A percentile compares a stretch with the other conserved stretches of the same genome.
These are phyloP conservation scores for Apocheima hispidaria DNA, from an alignment of 2,888 invertebrate genomes.

Conservation along the genomic window DNA sequence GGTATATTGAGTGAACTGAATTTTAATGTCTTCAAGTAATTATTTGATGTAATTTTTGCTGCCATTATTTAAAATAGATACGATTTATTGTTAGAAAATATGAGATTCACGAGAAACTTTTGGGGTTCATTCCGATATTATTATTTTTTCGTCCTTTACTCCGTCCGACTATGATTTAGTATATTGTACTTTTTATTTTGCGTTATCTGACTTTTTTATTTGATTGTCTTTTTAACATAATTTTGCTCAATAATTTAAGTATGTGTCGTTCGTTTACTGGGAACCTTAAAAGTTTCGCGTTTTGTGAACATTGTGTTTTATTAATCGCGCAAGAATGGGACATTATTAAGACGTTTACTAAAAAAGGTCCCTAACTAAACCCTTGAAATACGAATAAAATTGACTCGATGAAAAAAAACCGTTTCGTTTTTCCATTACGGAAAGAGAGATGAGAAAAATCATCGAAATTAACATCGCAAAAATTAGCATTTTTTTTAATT, in stretches of 20 bases:
- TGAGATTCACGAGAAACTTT: constrained; percentile 16
- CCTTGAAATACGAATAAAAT: constrained; percentile 12
- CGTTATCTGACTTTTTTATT: constrained; percentile 27
- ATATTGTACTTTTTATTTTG: constrained; percentile 32
- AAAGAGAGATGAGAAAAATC: too few species aligned
- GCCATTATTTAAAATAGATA: constrained; percentile 52
- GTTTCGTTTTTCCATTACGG: background rate
- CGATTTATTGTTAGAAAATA: constrained; percentile 11
- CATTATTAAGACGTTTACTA: constrained; percentile 20
- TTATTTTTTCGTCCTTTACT: constrained; percentile 52
- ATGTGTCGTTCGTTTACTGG: constrained; percentile 15
- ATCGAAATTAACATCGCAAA: too few species aligned
- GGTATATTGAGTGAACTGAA: constrained; percentile 62
- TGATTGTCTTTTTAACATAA: constrained; percentile 31
- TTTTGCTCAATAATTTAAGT: constrained; percentile 52
- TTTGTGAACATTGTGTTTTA: constrained; percentile 27
- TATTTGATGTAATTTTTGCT: constrained; percentile 60
- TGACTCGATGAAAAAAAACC: constrained; percentile 6
- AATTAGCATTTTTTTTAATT: too few species aligned
- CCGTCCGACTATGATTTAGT: constrained; percentile 46
- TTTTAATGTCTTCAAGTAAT: constrained; percentile 64
- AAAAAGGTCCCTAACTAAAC: constrained; percentile 4
- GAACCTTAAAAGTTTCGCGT: constrained; percentile 33
- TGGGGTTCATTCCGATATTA: constrained; percentile 47
- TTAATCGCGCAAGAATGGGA: constrained; percentile 20